These are phyloP conservation scores for Tolmerus cingulatus DNA, from an alignment of 2,888 invertebrate species.

Conservation along the genomic window DNA sequence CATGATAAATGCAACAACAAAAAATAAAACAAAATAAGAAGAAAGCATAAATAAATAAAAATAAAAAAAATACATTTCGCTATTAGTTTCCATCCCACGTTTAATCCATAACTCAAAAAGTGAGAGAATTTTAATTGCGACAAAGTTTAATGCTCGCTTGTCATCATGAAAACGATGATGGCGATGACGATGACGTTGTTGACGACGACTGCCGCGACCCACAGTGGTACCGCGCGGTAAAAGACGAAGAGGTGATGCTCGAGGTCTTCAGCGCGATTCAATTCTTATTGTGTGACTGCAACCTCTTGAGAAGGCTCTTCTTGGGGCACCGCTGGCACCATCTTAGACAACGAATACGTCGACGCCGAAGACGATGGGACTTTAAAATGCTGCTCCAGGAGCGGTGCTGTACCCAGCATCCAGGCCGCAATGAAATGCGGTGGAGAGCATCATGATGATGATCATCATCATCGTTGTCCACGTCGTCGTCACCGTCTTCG, in stretches of 20 bases:
- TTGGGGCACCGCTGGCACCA: neutral
- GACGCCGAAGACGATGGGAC: neutral
- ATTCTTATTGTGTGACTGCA: neutral
- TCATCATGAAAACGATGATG: neutral
- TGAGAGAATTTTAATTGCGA: constrained; percentile 42
- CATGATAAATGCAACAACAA: neutral
- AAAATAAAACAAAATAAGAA: neutral
- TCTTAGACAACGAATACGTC: neutral
- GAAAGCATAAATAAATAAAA: neutral
- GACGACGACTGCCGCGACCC: neutral
- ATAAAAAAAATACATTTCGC: neutral
- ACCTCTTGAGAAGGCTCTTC: neutral
- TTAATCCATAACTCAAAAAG: constrained; percentile 41
- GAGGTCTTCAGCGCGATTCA: neutral
- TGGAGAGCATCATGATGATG: neutral
- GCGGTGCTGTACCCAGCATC: neutral
- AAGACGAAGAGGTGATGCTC: neutral
- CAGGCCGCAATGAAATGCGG: neutral
- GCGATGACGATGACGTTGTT: neutral
- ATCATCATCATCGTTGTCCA: neutral
- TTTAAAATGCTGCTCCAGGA: neutral
- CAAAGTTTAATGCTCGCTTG: constrained; percentile 36
- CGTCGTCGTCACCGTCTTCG: neutral
- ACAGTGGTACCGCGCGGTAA: neutral
- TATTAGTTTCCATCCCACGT: constrained; percentile 37